A percentile compares a stretch with the other conserved stretches of the same genome.
Evolutionary conservation across 2,797 vertebrate genomes (phyloP).

Genomic region (Eulemur mongoz): DNA sequence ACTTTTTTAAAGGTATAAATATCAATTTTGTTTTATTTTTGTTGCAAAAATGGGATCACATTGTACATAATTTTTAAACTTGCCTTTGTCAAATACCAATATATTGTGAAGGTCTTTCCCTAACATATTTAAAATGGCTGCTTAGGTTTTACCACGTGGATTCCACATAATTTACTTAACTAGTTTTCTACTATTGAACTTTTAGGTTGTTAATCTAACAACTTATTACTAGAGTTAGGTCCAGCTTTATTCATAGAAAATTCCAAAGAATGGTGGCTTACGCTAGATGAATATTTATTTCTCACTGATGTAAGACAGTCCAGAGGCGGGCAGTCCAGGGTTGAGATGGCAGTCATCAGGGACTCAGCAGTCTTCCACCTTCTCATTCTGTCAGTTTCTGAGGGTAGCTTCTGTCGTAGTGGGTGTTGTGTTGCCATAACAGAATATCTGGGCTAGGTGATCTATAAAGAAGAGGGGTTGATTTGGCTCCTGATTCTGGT

Average conservation of each 20-base stretch:
- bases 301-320: background rate
- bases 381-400: background rate
- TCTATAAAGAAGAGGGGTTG: background rate
- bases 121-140: background rate
- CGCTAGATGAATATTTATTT: background rate
- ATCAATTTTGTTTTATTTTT: background rate
- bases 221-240: background rate
- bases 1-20: background rate
- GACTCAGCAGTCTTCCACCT: background rate
- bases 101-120: background rate
- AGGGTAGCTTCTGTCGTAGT: background rate
- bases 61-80: background rate
- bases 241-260: constrained; percentile 42
- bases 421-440: background rate
- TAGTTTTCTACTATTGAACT: background rate
- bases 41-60: background rate
- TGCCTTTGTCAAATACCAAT: constrained; percentile 2
- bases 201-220: background rate
- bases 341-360: background rate
- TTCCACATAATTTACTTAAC: background rate
- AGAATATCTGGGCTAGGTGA: background rate
- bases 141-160: background rate
- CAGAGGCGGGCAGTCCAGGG: background rate
- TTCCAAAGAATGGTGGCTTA: background rate
- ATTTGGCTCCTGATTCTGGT: background rate